Evolutionary conservation across 2,113 vertebrate species (phyloP).

Genomic region (Gadus chalcogrammus): DNA sequence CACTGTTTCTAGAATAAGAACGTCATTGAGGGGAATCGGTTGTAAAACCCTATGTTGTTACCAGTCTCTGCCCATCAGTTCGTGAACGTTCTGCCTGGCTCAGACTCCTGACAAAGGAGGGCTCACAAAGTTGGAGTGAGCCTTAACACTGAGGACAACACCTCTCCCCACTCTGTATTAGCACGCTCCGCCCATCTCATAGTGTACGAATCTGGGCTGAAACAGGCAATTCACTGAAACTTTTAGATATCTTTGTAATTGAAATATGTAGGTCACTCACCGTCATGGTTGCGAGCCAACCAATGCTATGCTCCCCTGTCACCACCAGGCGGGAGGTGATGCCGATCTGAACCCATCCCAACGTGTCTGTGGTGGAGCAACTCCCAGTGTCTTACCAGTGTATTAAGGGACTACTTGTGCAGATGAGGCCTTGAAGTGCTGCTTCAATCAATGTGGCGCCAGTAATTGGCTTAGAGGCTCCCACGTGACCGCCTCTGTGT

Average conservation of each 20-base stretch:
- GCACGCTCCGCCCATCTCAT: no score
- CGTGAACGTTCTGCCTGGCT: no score
- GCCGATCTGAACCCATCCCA: constrained; percentile 6
- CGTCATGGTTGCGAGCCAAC: constrained; percentile 9
- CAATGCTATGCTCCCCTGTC: constrained; percentile 11
- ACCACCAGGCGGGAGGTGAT: constrained; percentile 26
- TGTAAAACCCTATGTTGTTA: no score
- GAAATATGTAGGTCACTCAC: constrained; percentile 2
- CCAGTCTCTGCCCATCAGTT: no score
- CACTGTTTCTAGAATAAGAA: no score
- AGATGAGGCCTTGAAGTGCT: constrained; percentile 66
- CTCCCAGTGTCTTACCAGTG: constrained; percentile 52
- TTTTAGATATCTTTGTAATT: not conserved
- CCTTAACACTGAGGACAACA: no score
- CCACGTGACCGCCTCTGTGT: constrained; percentile 38
- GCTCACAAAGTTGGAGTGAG: no score
- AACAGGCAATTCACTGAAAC: no score
- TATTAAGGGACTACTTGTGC: constrained; percentile 65
- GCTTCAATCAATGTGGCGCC: constrained; percentile 62
- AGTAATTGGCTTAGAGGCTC: constrained; percentile 64
- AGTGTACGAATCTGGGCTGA: no score
- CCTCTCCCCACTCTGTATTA: no score
- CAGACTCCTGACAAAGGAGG: no score
- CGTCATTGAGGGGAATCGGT: no score
- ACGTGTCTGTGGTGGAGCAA: constrained; percentile 32